Conservation (phyloP, 2,888 invertebrate species). For the Ditula angustiorana region DNA sequence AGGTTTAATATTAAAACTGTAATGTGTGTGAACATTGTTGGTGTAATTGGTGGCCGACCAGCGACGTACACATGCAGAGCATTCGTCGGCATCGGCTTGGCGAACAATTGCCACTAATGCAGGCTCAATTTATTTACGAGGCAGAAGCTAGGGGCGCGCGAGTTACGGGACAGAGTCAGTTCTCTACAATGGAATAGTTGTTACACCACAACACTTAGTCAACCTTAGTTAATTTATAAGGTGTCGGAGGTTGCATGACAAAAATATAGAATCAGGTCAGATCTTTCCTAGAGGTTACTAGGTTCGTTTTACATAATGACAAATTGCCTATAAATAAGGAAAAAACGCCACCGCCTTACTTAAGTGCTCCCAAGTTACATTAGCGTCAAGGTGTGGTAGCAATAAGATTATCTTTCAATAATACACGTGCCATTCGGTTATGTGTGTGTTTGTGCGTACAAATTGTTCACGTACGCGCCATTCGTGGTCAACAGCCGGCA, state of each 20-base stretch:
- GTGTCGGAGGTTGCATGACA: too few relatives aligned
- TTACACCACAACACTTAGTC: too few relatives aligned
- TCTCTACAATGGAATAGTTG: conserved; percentile 59
- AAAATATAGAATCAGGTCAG: too few relatives aligned
- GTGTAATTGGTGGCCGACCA: conserved; percentile 34
- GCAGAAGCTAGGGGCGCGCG: conserved; percentile 76
- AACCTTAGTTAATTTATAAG: too few relatives aligned
- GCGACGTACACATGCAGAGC: conserved; percentile 66
- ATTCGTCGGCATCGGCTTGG: conserved; percentile 59
- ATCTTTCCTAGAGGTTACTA: too few relatives aligned
- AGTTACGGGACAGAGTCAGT: conserved; percentile 54
- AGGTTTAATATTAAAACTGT: neutral
- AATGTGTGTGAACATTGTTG: conserved; percentile 10
- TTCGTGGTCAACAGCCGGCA: conserved; percentile 64
- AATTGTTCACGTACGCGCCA: conserved; percentile 35
- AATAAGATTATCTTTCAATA: conserved; percentile 43
- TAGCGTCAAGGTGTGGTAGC: conserved; percentile 19
- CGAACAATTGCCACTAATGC: conserved; percentile 85
- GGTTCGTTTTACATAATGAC: neutral
- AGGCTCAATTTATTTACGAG: conserved; percentile 85
- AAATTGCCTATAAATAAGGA: conserved; percentile 43
- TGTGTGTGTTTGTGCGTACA: conserved; percentile 28
- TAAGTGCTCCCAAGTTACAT: conserved; percentile 12
- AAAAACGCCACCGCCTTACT: conserved; percentile 40
- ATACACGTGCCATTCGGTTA: conserved; percentile 40